Conservation (phyloP, 1,140 invertebrate genomes). For the Magallana angulata region DNA sequence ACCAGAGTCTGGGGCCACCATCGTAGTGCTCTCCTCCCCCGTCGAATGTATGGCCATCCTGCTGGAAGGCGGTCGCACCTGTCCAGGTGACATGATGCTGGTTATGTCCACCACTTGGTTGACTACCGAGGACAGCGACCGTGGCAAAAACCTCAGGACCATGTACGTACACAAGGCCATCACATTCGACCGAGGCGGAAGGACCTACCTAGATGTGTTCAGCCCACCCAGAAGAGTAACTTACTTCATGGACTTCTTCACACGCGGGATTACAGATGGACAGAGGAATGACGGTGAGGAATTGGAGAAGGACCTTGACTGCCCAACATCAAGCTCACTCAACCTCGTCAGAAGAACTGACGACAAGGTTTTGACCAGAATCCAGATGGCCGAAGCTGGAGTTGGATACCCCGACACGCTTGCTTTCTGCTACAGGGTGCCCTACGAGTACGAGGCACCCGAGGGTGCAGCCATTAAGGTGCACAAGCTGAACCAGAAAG, state of each 20-base stretch:
- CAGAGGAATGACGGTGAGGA: conserved; percentile 53
- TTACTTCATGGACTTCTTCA: conserved; percentile 63
- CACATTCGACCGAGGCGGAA: conserved; percentile 53
- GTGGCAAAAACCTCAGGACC: conserved; percentile 37
- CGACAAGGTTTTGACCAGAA: conserved; percentile 64
- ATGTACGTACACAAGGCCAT: conserved; percentile 62
- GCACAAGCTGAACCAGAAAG: neutral
- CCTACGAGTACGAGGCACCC: neutral
- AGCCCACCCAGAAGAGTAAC: conserved; percentile 57
- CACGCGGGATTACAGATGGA: conserved; percentile 49
- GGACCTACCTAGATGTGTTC: conserved; percentile 61
- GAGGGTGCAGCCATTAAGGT: conserved; percentile 39
- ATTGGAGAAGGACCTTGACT: conserved; percentile 58
- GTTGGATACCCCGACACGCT: conserved; percentile 60
- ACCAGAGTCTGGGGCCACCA: conserved; percentile 36
- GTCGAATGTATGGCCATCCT: conserved; percentile 60
- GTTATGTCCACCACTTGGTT: conserved; percentile 60
- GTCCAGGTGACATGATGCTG: conserved; percentile 60
- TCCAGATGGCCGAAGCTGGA: conserved; percentile 57
- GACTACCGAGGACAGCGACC: conserved; percentile 17
- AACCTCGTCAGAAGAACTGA: conserved; percentile 60
- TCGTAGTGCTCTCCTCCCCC: conserved; percentile 58
- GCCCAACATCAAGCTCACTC: conserved; percentile 63
- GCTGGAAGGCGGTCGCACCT: conserved; percentile 58
- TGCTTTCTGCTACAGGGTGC: conserved; percentile 53